phyloP scores from a whole-genome alignment of 1,140 invertebrate genomes.

The Vanessa atalanta region DNA sequence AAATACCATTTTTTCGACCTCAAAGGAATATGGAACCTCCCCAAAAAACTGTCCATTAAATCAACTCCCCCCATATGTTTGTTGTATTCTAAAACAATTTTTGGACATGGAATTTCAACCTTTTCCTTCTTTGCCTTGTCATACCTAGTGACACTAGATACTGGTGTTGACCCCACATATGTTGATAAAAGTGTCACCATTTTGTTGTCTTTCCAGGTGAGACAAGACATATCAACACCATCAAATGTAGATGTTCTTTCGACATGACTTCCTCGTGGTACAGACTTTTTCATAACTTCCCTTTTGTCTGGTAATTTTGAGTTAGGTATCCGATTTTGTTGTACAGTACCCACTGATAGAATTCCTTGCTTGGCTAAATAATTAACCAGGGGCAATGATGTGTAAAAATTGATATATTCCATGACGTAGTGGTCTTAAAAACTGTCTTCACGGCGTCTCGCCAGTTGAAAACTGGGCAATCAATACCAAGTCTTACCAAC shows the following conservation, averaged over 20 bases:
- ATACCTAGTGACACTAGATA: slow-evolving; percentile 20
- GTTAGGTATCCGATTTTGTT: slow-evolving; percentile 3
- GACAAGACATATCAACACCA: slow-evolving; percentile 17
- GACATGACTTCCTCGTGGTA: slow-evolving; percentile 2
- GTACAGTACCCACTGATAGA: slow-evolving; percentile 10
- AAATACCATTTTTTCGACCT: too few relatives aligned
- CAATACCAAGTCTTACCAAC: too few relatives aligned
- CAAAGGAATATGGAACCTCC: too few relatives aligned
- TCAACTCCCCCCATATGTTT: slow-evolving; percentile 15
- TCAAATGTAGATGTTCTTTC: too few relatives aligned
- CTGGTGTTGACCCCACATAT: slow-evolving; percentile 2
- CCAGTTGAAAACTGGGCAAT: too few relatives aligned
- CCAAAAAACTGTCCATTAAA: too few relatives aligned
- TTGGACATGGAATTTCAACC: slow-evolving; percentile 17
- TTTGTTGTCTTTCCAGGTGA: slow-evolving; percentile 18
- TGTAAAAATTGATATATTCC: slow-evolving; percentile 32
- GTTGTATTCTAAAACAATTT: slow-evolving; percentile 15
- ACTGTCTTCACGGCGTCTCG: too few relatives aligned
- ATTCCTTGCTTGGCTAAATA: slow-evolving; percentile 45
- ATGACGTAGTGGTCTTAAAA: too few relatives aligned
- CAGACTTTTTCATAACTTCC: slow-evolving; percentile 17
- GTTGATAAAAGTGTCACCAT: slow-evolving; percentile 20
- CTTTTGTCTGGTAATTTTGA: slow-evolving; percentile 17
- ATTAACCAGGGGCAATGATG: slow-evolving; percentile 43
- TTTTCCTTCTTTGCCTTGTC: slow-evolving; percentile 13